A percentile compares a stretch with the other conserved stretches of the same genome.
Conservation (phyloP, 2,888 invertebrate species). For the Hemithea aestivaria region DNA sequence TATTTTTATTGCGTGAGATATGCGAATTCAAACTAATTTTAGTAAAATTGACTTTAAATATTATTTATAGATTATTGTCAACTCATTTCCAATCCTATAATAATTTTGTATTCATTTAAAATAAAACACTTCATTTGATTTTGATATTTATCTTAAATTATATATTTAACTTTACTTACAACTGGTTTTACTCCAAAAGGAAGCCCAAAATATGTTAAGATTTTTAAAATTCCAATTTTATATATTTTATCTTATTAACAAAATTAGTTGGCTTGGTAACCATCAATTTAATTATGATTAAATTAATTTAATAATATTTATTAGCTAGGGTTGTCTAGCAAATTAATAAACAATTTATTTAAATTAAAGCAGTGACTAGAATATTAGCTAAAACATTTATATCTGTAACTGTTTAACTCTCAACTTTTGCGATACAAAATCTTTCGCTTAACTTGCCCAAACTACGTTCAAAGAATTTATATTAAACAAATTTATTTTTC, state of each 20-base stretch:
- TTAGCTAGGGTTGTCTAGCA: constrained; percentile 22
- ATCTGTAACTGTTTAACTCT: not conserved
- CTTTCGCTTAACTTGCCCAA: constrained; percentile 29
- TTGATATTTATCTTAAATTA: constrained; percentile 4
- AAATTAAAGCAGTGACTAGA: constrained; percentile 14
- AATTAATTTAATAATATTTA: not conserved
- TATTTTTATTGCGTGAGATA: constrained; percentile 43
- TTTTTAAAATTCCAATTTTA: not conserved
- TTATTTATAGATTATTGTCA: constrained; percentile 28
- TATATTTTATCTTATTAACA: not conserved
- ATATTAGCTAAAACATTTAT: constrained; percentile 5
- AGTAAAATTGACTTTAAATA: constrained; percentile 23
- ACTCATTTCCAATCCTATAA: constrained; percentile 21
- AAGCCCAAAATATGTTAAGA: constrained; percentile 23
- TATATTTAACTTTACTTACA: not conserved
- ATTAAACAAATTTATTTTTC: too few relatives aligned
- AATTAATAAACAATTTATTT: not conserved
- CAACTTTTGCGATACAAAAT: constrained; percentile 14
- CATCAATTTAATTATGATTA: too few relatives aligned
- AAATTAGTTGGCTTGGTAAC: too few relatives aligned
- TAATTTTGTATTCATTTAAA: constrained; percentile 16
- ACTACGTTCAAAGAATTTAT: too few relatives aligned
- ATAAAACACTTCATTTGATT: not conserved
- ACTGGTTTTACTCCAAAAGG: constrained; percentile 20
- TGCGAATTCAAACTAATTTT: constrained; percentile 31